phyloP scores from a whole-genome alignment of 2,113 vertebrate genomes.

The Morone chrysops region DNA sequence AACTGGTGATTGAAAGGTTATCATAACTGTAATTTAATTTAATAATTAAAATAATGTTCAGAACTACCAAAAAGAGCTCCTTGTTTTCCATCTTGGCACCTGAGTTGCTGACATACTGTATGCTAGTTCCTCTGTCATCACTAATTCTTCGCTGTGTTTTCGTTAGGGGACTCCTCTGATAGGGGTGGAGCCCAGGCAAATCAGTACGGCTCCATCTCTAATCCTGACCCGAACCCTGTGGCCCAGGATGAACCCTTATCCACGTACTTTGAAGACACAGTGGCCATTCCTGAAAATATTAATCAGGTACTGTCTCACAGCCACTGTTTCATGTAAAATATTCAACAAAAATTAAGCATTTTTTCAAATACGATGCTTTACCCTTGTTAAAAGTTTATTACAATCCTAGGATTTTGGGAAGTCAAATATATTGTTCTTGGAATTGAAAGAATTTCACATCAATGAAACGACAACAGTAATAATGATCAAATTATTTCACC shows the following conservation, averaged over 20 bases:
- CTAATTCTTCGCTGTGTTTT: neutral
- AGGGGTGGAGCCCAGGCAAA: constrained; percentile 62
- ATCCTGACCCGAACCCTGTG: constrained; percentile 58
- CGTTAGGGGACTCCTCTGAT: constrained; percentile 69
- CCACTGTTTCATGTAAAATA: too few relatives aligned
- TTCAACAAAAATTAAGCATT: too few relatives aligned
- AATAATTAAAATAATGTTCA: too few relatives aligned
- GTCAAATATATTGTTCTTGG: neutral
- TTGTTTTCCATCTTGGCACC: too few relatives aligned
- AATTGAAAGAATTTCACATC: too few relatives aligned
- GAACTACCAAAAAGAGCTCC: too few relatives aligned
- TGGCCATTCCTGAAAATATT: constrained; percentile 88
- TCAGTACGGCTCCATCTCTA: constrained; percentile 79
- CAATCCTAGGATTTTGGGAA: neutral
- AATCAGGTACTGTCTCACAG: constrained; percentile 67
- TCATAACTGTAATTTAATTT: too few relatives aligned
- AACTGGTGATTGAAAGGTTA: too few relatives aligned
- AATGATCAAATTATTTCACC: too few relatives aligned
- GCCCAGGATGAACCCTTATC: constrained; percentile 79
- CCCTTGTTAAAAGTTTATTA: neutral
- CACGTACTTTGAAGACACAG: constrained; percentile 94
- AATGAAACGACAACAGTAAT: neutral
- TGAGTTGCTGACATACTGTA: too few relatives aligned
- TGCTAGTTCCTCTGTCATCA: too few relatives aligned
- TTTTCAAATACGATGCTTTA: too few relatives aligned